These are phyloP conservation scores for Scopus umbretta DNA, from an alignment of 2,113 vertebrate genomes.

Conservation along the genomic window DNA sequence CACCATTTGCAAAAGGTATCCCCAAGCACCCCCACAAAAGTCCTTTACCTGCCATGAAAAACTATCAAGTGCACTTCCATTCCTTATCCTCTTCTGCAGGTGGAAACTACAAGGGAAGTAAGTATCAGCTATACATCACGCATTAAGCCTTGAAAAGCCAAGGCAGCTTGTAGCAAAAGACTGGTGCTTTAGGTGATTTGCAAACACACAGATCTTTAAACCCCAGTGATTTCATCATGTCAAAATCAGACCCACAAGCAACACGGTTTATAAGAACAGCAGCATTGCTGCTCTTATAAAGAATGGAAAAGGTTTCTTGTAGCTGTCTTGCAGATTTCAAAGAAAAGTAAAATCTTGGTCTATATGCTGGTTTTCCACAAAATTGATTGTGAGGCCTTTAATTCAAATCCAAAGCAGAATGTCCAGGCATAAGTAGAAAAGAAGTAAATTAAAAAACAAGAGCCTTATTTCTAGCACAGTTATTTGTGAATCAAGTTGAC, in stretches of 20 bases:
- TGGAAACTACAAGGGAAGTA: neutral
- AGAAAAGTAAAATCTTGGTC: neutral
- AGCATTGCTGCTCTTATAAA: neutral
- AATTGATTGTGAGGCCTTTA: neutral
- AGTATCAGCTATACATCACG: neutral
- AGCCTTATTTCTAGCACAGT: neutral
- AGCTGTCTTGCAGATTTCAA: neutral
- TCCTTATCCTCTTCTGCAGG: neutral
- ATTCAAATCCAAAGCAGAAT: neutral
- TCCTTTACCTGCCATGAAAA: neutral
- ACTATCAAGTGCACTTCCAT: neutral
- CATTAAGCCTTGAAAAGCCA: neutral
- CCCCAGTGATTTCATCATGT: neutral
- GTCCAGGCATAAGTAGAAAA: neutral
- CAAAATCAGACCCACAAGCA: neutral
- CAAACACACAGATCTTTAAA: neutral
- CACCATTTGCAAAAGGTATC: neutral
- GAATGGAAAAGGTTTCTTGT: neutral
- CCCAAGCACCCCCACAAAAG: neutral
- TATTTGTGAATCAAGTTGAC: conserved; percentile 3
- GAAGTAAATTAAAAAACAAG: neutral
- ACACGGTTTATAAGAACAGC: neutral
- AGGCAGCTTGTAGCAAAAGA: neutral
- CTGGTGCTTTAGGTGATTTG: neutral
- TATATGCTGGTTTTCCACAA: neutral